Base-by-base conservation (phyloP, 2,113 vertebrate genomes). In the Bagarius yarrelli region DNA sequence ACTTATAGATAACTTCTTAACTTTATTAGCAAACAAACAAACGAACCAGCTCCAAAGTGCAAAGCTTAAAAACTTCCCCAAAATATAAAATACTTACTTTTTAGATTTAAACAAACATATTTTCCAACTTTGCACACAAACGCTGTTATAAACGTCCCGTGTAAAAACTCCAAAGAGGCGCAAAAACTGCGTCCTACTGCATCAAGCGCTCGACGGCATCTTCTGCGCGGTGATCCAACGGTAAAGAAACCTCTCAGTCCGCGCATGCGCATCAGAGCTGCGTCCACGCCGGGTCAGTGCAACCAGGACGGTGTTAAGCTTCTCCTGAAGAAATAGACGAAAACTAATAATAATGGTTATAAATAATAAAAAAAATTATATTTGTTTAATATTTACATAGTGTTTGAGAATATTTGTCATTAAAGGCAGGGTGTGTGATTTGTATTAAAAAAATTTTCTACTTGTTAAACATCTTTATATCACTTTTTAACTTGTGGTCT, bases 1-100 rank as follows among this genome's bases (percentile, higher is more conserved):
- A 47, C 44, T 47, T 16, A 25, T 8, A 69, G 1, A 30, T 9
- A 69, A 5, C 77, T 11, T 21, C 21, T 25, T 4, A 14, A 32
- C 13, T 27, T 25, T 15, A 27, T 5, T 18, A 19, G 53, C 21
- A 44, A n/a, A 15, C 36, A 69, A 5, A 44, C 21, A 14, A 5
- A 44, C 18, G 25, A 1, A 25, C 21, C n/a, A 18, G 40, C 44
- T 25, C 15, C 5, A 52, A 50, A 71, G 23, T 19, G 12, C 47
- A 71, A 70, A 69, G 36, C 19, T 27, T 12, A 1, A 19, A 30
- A 25, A 71, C 52, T 9, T 27, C 2, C 6, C 13, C 44, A 47
- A 50, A 71, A 52, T 19, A 16, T 30, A 4, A 2, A 23, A 9
- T 57, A 86, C 85, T 82, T 69, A 84, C 82, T 4, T 32, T 76